Percentiles rank a stretch among this genome's conserved stretches.
These are phyloP conservation scores for Drosophila kokeensis DNA, from an alignment of 2,888 invertebrate species.

Conservation along the genomic window DNA sequence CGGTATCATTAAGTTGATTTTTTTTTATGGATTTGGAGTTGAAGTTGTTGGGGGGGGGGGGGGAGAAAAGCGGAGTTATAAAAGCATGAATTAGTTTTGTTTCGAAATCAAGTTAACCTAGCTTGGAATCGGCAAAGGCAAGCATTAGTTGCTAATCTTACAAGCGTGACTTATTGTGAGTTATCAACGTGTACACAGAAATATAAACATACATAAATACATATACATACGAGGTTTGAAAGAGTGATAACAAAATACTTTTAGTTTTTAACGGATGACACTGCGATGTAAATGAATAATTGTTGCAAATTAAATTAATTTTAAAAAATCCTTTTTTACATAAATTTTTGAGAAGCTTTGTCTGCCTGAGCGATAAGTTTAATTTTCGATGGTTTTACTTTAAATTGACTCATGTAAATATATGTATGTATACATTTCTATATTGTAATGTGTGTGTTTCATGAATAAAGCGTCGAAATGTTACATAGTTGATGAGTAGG, in stretches of 20 bases:
- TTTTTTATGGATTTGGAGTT: slow-evolving; percentile 46
- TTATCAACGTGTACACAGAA: slow-evolving; percentile 1
- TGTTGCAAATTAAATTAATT: background rate
- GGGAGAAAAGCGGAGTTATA: slow-evolving; percentile 75
- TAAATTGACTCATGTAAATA: background rate
- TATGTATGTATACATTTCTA: background rate
- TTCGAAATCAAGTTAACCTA: slow-evolving; percentile 63
- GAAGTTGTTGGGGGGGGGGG: slow-evolving; percentile 26
- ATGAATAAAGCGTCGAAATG: slow-evolving; percentile 19
- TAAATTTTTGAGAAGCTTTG: background rate
- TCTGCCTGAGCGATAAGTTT: background rate
- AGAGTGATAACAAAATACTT: background rate
- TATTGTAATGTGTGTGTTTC: background rate
- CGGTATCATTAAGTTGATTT: slow-evolving; percentile 38
- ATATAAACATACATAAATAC: background rate
- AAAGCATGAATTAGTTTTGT: slow-evolving; percentile 79
- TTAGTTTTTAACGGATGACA: background rate
- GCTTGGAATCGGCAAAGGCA: slow-evolving; percentile 29
- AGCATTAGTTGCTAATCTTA: slow-evolving; percentile 50
- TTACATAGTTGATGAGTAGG: slow-evolving; percentile 18
- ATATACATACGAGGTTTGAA: background rate
- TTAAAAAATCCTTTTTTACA: background rate
- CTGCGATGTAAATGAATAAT: background rate
- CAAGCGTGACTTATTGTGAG: slow-evolving; percentile 20
- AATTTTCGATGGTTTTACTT: background rate